Conservation (phyloP, 2,113 vertebrate genomes). For the Apodemus speciosus region DNA sequence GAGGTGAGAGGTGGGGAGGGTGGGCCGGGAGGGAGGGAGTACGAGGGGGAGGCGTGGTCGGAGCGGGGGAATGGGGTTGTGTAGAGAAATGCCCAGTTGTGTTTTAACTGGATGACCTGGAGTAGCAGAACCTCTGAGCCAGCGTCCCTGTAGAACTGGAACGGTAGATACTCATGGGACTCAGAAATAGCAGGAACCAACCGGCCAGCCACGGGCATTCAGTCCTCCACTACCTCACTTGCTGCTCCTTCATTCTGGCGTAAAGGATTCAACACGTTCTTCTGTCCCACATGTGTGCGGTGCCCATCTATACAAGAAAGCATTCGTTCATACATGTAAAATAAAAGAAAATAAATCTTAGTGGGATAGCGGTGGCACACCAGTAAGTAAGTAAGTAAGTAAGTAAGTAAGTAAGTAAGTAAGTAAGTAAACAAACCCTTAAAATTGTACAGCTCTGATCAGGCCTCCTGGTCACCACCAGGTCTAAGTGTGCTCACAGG, state of each 20-base stretch:
- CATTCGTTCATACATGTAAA: not conserved
- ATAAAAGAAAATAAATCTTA: not conserved
- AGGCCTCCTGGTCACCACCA: not conserved
- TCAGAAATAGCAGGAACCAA: not conserved
- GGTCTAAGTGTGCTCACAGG: not conserved
- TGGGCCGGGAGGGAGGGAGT: not conserved
- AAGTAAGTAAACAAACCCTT: not conserved
- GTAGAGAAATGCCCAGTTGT: not conserved
- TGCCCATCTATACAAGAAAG: not conserved
- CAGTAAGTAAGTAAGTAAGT: no score
- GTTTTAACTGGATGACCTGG: not conserved
- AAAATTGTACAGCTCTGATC: not conserved
- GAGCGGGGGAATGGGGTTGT: no score
- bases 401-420: not conserved
- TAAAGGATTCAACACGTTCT: not conserved
- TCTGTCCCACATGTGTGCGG: not conserved
- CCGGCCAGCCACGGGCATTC: not conserved
- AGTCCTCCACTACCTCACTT: not conserved
- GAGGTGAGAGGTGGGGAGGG: no score
- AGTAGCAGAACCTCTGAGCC: not conserved
- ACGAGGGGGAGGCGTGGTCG: no score
- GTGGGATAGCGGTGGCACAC: fast-evolving
- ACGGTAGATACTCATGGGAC: no score
- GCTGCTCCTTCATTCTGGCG: not conserved
- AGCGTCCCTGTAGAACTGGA: not conserved